These are phyloP conservation scores for Brachymystax lenok DNA, from an alignment of 2,797 vertebrate genomes.

Conservation along the genomic window DNA sequence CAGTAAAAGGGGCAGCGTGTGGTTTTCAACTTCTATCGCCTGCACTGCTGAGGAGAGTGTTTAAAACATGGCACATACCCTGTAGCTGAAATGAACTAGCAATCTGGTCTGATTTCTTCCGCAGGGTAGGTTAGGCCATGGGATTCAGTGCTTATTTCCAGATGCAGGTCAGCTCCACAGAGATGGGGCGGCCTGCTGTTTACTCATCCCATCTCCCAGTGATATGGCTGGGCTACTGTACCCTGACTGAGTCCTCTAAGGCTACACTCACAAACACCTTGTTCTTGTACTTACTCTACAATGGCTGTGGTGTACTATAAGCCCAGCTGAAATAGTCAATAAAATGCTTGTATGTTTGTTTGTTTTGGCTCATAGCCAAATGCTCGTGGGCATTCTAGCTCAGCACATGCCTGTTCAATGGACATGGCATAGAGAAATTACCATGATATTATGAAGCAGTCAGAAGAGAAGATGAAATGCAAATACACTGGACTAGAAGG, in stretches of 20 bases:
- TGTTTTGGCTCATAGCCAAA: not conserved
- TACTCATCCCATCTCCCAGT: constrained; percentile 17
- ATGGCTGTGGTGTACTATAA: not conserved
- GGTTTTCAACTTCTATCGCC: constrained; percentile 62
- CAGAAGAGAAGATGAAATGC: constrained; percentile 11
- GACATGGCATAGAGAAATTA: constrained; percentile 1
- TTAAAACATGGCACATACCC: constrained; percentile 43
- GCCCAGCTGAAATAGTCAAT: not conserved
- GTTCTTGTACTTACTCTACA: not conserved
- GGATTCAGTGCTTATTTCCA: constrained; percentile 25
- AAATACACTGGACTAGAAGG: constrained; percentile 41
- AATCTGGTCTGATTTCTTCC: too few species aligned
- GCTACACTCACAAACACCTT: constrained; percentile 6
- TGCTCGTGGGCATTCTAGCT: not conserved
- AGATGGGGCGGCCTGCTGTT: constrained; percentile 17
- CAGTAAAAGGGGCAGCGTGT: constrained; percentile 47
- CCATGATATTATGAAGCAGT: constrained; percentile 14
- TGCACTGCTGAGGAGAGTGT: constrained; percentile 38
- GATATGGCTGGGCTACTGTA: not conserved
- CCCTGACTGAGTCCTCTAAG: constrained; percentile 2
- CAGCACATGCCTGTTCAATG: constrained; percentile 20
- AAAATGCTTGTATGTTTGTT: not conserved
- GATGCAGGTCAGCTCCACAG: constrained; percentile 5
- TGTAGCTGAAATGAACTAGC: too few species aligned
- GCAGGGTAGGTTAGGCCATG: constrained; percentile 32